phyloP scores from a whole-genome alignment of 2,797 vertebrate genomes.

The Eutrigla gurnardus region DNA sequence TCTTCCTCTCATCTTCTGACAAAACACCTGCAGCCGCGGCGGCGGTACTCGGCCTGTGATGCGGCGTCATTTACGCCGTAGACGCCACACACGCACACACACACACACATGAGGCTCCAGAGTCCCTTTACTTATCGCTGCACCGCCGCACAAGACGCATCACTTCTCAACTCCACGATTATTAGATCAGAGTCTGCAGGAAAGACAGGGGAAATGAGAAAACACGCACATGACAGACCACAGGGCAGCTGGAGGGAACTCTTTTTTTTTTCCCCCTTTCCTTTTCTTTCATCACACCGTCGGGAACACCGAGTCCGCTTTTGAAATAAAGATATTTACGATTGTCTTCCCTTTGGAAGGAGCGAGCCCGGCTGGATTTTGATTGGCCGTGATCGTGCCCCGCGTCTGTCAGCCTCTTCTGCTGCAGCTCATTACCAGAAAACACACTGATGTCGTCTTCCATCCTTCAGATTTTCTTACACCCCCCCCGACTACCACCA shows the following conservation, averaged over 20 bases:
- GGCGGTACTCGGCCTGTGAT: not conserved
- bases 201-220: conserved; percentile 43
- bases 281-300: conserved; percentile 21
- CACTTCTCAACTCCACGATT: conserved; percentile 16
- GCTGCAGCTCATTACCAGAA: conserved; percentile 48
- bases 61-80: not conserved
- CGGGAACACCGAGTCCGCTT: conserved; percentile 4
- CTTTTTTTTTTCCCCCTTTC: not conserved
- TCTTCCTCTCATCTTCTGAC: conserved; percentile 14
- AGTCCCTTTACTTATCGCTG: not conserved
- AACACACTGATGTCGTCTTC: conserved; percentile 29
- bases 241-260: conserved; percentile 10
- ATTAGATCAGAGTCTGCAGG: conserved; percentile 53
- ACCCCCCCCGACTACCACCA: not conserved
- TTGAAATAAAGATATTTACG: conserved; percentile 47
- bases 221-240: conserved; percentile 31
- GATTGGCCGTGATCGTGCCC: conserved; percentile 32
- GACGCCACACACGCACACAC: not conserved
- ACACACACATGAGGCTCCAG: not conserved
- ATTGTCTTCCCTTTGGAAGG: not conserved
- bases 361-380: conserved; percentile 15
- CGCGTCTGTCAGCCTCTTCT: not conserved
- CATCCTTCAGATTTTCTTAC: conserved; percentile 19
- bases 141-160: not conserved
- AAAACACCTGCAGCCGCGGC: conserved; percentile 30